Evolutionary conservation across 2,113 vertebrate genomes (phyloP).

Genomic region (Notechis scutatus): DNA sequence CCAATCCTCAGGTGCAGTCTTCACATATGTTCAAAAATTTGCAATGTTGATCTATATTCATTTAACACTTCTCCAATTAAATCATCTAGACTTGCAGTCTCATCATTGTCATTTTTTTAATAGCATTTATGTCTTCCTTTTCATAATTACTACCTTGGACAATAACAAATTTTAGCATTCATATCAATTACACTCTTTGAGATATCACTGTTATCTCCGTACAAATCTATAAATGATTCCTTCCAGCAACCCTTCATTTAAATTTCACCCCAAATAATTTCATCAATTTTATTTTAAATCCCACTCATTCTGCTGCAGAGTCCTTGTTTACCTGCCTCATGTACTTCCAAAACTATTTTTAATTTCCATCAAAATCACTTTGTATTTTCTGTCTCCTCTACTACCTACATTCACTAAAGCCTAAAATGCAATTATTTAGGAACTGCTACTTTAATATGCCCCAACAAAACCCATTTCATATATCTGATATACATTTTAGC

Average conservation of each 20-base stretch:
- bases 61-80: neutral
- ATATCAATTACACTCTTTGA: neutral
- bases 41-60: neutral
- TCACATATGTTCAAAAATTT: neutral
- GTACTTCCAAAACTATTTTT: neutral
- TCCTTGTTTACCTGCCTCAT: neutral
- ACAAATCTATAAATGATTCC: neutral
- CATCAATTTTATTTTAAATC: neutral
- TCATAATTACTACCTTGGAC: neutral
- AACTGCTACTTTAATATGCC: neutral
- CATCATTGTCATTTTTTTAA: neutral
- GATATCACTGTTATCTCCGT: neutral
- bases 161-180: neutral
- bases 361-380: neutral
- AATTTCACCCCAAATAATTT: neutral
- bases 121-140: neutral
- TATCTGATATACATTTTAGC: neutral
- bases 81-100: neutral
- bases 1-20: neutral
- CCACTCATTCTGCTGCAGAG: neutral
- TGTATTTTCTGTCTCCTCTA: neutral
- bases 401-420: neutral
- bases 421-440: neutral
- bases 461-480: neutral
- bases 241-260: neutral